phyloP scores from a whole-genome alignment of 1,140 invertebrate genomes.

The Rhopalosiphum maidis region DNA sequence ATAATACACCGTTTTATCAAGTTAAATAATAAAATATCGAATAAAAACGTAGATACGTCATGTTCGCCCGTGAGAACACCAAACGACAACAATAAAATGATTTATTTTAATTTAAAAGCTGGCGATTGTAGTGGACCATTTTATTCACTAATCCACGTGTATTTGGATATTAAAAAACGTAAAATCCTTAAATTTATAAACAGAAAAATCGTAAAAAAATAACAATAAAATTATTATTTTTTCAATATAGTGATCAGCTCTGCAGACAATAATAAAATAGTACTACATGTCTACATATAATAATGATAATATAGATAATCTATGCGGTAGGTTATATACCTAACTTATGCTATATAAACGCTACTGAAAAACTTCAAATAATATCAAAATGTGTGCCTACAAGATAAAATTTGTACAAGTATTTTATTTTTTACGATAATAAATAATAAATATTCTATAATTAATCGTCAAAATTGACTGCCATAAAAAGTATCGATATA shows the following conservation, averaged over 20 bases:
- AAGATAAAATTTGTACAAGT: neutral
- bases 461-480: neutral
- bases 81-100: conserved; percentile 9
- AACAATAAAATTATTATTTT: neutral
- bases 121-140: neutral
- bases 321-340: neutral
- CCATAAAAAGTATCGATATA: neutral
- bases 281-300: too few relatives aligned
- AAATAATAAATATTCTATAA: neutral
- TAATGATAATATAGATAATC: too few relatives aligned
- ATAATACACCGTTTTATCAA: conserved; percentile 29
- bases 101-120: conserved; percentile 40
- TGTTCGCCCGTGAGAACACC: conserved; percentile 2
- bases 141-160: neutral
- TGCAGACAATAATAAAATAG: neutral
- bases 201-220: neutral
- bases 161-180: neutral
- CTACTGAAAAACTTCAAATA: neutral
- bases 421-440: neutral
- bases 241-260: neutral
- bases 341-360: neutral
- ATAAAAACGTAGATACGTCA: conserved; percentile 1
- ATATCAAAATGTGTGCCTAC: neutral
- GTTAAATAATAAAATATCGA: conserved; percentile 23
- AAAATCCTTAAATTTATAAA: neutral